Evolutionary conservation across 1,140 invertebrate species (phyloP), one percentile per base, ranked within the genome.

Genomic region (Trachymyrmex septentrionalis): DNA sequence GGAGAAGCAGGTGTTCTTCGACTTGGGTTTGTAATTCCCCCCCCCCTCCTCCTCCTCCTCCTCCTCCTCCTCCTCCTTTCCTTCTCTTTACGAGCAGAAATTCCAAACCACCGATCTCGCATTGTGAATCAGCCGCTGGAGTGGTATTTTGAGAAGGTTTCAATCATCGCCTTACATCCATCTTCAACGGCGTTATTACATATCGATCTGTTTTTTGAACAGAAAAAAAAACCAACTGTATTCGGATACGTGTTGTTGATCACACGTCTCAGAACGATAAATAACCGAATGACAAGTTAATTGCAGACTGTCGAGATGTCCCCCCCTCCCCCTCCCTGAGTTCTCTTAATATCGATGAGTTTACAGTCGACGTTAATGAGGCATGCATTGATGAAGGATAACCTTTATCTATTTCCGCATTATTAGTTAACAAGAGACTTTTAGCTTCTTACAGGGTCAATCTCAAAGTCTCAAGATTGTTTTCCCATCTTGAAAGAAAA

Each of bases 1-100:
- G 84, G 63, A 59, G 63, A 69, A 30, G 64, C 85, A 82, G 85
- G 64, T 86, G 85, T 86, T 82, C 64, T 53, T 53, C 64, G 59
- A 66, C 76, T 59, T 21, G 75, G 12, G 24, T 77, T 27, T 50
- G 73, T 59, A 85, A 85, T 78, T 78, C 63, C 24, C 10, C 38
- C 5, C 0, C 30, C 3, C 30, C 0, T 5, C 30, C 30, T 3
- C 3, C 50, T n/a, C 6, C 38, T 5, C 21, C 16, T 64, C 34
- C 44, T 73, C n/a, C 48, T 19, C 21, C n/a, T n/a, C 3, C 50
- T n/a, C 6, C 38, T 5, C 21, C 16, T 27, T 66, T 64, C 34
- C 44, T 73, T 27, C 48, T 19, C 21, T 24, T 61, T n/a, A 19
- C 34, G 53, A 72, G 27, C n/a, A 38, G 27, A n/a, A 72, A 84